Evolutionary conservation across 2,113 vertebrate genomes (phyloP).

Genomic region (Arizona elegans): DNA sequence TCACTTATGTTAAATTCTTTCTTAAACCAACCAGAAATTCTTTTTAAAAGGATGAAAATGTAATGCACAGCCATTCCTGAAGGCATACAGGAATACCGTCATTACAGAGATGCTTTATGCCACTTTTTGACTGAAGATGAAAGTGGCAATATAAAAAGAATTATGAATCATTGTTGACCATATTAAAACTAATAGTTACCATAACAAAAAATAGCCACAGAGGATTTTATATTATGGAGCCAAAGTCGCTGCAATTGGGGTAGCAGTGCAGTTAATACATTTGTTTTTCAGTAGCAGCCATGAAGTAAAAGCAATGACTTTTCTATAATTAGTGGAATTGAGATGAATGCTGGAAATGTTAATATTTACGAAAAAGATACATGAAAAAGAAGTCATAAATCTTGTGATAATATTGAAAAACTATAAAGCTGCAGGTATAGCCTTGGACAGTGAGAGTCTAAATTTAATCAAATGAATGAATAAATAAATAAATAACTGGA

Average conservation of each 20-base stretch:
- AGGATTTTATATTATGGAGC: not conserved
- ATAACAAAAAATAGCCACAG: not conserved
- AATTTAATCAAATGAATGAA: not conserved
- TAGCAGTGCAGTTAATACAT: not conserved
- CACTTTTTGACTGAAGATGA: constrained; percentile 4
- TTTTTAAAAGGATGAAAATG: not conserved
- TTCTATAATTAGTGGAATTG: not conserved
- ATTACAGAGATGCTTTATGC: not conserved
- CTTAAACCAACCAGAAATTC: not conserved
- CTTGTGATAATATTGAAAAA: not conserved
- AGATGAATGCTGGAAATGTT: not conserved
- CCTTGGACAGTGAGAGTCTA: not conserved
- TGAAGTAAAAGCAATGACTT: not conserved
- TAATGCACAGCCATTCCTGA: constrained; percentile 1
- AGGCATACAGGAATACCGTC: not conserved
- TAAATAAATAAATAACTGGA: not conserved
- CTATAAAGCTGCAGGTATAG: not conserved
- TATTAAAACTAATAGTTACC: not conserved
- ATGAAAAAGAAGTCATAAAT: not conserved
- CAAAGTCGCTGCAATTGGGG: not conserved
- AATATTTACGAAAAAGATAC: not conserved
- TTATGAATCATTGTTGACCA: not conserved
- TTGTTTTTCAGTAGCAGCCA: not conserved
- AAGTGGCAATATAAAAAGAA: not conserved
- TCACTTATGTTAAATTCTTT: not conserved